These are phyloP conservation scores for Phylloscopus collybita DNA, from an alignment of 2,797 vertebrate species.

Conservation along the genomic window DNA sequence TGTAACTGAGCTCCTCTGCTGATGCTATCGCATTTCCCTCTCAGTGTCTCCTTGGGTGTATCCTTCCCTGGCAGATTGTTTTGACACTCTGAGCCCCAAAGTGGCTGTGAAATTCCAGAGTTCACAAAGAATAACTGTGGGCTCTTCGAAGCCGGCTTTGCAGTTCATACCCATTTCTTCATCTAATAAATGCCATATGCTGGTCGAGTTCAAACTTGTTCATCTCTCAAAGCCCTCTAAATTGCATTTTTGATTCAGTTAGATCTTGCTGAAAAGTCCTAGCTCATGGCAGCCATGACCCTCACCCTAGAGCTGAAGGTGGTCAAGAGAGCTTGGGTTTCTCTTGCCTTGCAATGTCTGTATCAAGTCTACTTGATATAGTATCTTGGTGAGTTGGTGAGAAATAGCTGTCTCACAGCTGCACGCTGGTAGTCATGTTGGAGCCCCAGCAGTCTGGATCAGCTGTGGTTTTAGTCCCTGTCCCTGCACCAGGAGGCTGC, in stretches of 20 bases:
- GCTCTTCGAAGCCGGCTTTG: neutral
- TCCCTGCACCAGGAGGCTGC: neutral
- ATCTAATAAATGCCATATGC: constrained; percentile 9
- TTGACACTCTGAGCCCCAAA: constrained; percentile 5
- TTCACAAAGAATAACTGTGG: neutral
- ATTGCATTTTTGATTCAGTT: constrained; percentile 6
- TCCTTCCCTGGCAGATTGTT: neutral
- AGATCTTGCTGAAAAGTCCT: neutral
- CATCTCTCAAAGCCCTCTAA: neutral
- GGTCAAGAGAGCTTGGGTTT: neutral
- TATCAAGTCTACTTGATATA: neutral
- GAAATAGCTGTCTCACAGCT: neutral
- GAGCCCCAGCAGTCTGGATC: neutral
- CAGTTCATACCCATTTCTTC: constrained; percentile 10
- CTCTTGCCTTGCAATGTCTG: neutral
- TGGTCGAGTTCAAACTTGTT: neutral
- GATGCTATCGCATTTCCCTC: constrained; percentile 34
- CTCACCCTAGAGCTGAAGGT: neutral
- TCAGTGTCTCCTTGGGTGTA: constrained; percentile 35
- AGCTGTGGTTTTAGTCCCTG: neutral
- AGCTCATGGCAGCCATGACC: neutral
- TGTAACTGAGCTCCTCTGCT: constrained; percentile 30
- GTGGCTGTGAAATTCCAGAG: constrained; percentile 45
- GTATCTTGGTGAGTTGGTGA: neutral
- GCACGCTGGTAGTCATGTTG: accelerated